These are phyloP conservation scores for Drosophila aldrichi DNA, from an alignment of 2,888 invertebrate genomes.

Conservation along the genomic window DNA sequence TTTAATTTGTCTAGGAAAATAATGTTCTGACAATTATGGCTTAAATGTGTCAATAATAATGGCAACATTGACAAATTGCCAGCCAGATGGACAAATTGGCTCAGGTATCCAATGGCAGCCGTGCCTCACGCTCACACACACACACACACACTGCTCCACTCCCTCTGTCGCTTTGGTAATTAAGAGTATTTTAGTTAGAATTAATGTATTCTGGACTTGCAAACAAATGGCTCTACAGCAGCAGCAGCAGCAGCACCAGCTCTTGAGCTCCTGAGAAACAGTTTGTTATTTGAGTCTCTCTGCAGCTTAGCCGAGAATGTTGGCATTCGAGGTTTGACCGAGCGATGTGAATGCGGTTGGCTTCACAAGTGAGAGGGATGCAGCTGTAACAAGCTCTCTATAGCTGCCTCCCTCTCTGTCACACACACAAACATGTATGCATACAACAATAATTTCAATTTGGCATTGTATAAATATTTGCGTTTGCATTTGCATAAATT, in stretches of 20 bases:
- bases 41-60: constrained; percentile 74
- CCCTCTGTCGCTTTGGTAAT: constrained; percentile 26
- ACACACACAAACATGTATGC: neutral
- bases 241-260: constrained; percentile 3
- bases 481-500: constrained; percentile 68
- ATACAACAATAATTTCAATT: constrained; percentile 63
- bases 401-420: neutral
- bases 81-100: constrained; percentile 33
- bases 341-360: constrained; percentile 30
- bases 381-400: neutral
- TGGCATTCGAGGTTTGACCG: constrained; percentile 14
- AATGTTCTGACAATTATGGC: constrained; percentile 76
- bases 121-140: neutral
- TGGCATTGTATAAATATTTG: constrained; percentile 65
- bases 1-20: constrained; percentile 70
- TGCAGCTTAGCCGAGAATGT: constrained; percentile 7
- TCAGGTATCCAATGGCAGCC: constrained; percentile 34
- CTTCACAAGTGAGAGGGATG: constrained; percentile 9
- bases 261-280: constrained; percentile 18
- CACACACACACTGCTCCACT: neutral
- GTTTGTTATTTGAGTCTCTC: constrained; percentile 25
- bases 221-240: constrained; percentile 33
- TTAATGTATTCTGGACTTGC: constrained; percentile 38
- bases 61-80: constrained; percentile 68
- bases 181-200: constrained; percentile 42